These are phyloP conservation scores for Rhombomys opimus DNA, from an alignment of 2,113 vertebrate species.

Conservation along the genomic window DNA sequence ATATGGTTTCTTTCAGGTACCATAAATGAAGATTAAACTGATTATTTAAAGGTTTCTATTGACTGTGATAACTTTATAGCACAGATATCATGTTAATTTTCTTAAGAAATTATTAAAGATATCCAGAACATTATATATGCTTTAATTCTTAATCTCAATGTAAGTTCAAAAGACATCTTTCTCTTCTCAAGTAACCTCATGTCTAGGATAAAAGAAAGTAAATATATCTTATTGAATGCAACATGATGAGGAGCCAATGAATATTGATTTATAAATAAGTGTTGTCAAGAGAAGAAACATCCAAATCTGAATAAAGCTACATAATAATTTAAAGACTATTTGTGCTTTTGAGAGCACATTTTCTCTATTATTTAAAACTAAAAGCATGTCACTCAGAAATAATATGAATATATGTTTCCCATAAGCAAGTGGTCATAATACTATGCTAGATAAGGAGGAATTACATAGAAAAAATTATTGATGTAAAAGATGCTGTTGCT, in stretches of 20 bases:
- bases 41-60: neutral
- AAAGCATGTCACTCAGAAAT: neutral
- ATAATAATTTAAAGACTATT: neutral
- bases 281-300: neutral
- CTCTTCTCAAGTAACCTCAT: neutral
- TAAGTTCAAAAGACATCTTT: neutral
- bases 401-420: neutral
- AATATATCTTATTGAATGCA: neutral
- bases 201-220: neutral
- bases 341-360: neutral
- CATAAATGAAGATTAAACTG: slow-evolving; percentile 27
- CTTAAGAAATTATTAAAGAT: neutral
- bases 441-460: neutral
- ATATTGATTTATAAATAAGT: neutral
- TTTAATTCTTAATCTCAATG: neutral
- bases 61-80: neutral
- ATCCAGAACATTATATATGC: neutral
- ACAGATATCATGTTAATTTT: neutral
- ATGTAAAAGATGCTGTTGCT: neutral
- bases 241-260: neutral
- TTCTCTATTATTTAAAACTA: neutral
- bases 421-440: neutral
- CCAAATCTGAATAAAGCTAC: neutral
- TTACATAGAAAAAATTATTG: neutral
- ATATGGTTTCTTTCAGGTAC: neutral